Conservation (phyloP, 2,797 vertebrate genomes). For the Ceyx erithaca region DNA sequence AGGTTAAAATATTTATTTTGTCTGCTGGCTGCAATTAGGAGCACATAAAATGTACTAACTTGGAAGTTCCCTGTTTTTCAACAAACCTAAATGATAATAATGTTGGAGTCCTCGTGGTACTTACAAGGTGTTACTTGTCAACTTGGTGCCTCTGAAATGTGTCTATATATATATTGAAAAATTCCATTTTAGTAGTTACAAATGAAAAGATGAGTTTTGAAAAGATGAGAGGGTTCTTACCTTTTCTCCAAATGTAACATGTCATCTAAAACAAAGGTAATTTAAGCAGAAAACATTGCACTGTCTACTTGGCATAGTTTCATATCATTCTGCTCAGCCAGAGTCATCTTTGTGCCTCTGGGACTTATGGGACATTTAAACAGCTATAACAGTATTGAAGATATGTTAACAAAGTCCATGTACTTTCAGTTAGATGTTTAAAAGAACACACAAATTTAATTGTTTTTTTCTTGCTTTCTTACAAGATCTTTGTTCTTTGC, state of each 20-base stretch:
- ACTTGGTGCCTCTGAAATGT: neutral
- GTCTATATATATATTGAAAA: neutral
- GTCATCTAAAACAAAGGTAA: neutral
- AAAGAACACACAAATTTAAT: neutral
- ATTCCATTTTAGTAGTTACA: neutral
- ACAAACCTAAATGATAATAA: neutral
- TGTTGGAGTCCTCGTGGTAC: neutral
- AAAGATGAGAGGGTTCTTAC: neutral
- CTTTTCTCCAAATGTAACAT: neutral
- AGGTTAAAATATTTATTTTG: neutral
- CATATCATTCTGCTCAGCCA: neutral
- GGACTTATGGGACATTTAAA: slow-evolving; percentile 8
- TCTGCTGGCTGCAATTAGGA: neutral
- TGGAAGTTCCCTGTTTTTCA: neutral
- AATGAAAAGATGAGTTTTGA: neutral
- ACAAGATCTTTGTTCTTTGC: slow-evolving; percentile 17
- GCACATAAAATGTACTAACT: neutral
- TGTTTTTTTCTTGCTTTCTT: slow-evolving; percentile 25
- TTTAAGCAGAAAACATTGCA: neutral
- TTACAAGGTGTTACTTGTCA: neutral
- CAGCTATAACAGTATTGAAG: neutral
- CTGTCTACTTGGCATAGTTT: neutral
- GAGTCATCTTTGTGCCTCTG: neutral
- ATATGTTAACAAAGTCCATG: neutral
- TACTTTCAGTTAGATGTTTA: neutral